Base-by-base conservation (phyloP, 1,140 invertebrate genomes). In the Penaeus chinensis region DNA sequence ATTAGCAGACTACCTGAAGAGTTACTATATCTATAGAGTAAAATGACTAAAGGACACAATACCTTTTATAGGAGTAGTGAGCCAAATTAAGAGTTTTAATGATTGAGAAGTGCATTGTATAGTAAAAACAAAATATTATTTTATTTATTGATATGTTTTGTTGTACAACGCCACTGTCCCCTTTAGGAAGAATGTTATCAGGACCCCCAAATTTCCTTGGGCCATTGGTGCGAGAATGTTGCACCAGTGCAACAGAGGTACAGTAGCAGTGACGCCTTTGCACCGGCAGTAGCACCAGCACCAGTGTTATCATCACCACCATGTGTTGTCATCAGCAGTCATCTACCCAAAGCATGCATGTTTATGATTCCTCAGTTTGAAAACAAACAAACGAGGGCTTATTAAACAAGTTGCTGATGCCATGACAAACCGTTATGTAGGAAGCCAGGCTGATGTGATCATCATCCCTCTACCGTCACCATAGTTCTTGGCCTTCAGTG, bases 401-500 rank as follows among this genome's bases (percentile, higher is more conserved):
- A 60, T 84, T 84, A 61, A 84, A 84, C 42, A 37, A 32, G 42
- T 82, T 87, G 85, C 85, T 81, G 79, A 81, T 81, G 85, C 85
- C 54, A 82, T 87, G 78, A 82, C 85, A 82, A 82, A 76, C 79
- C 79, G 65, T 87, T 87, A 74, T 87, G 85, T 87, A 87, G 85
- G 78, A 87, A 82, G 85, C 85, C 80, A 87, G 80, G 79, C 80
- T 87, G 80, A 82, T 82, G 79, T 87, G 78, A 87, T 87, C 85
- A 82, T 87, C n/a, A 82, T 87, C n/a, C 62, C 76, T 66, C 85
- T 86, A 86, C 85, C 85, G 85, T 86, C 85, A 87, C 85, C 85
- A 82, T 76, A 87, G 85, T 81, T 87, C 80, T 82, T 77, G 85
- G 85, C 80, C 69, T 81, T 87, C 80, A 82, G 79, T 82, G 85